Conservation (phyloP, 1,140 invertebrate genomes). For the Probaryconus sp. region DNA sequence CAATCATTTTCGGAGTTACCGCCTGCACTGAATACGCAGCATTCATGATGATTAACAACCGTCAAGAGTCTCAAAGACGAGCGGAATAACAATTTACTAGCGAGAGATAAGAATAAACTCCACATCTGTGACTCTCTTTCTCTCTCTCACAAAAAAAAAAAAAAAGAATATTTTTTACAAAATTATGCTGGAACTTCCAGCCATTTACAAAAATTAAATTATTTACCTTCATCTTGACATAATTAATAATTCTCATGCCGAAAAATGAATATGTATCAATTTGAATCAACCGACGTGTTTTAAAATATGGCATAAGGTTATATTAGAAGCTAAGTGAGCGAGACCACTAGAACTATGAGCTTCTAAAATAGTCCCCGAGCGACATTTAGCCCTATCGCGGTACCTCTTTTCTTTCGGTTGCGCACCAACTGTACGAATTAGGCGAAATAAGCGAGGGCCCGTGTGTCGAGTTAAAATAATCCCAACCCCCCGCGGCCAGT, state of each 20-base stretch:
- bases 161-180: too few relatives aligned
- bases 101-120: conserved; percentile 32
- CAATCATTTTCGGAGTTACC: conserved; percentile 60
- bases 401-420: conserved; percentile 50
- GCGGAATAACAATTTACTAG: conserved; percentile 56
- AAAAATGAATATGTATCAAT: conserved; percentile 40
- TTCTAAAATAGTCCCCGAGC: conserved; percentile 63
- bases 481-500: conserved; percentile 45
- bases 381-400: conserved; percentile 61
- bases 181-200: too few relatives aligned
- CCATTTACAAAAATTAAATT: too few relatives aligned
- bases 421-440: conserved; percentile 61
- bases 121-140: too few relatives aligned
- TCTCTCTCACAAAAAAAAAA: too few relatives aligned
- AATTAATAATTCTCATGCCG: too few relatives aligned
- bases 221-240: too few relatives aligned
- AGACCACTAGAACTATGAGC: conserved; percentile 53
- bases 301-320: conserved; percentile 61
- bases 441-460: conserved; percentile 40
- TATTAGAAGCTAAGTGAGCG: conserved; percentile 64
- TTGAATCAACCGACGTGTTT: conserved; percentile 33
- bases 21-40: conserved; percentile 59
- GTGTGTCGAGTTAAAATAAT: conserved; percentile 61
- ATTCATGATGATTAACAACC: conserved; percentile 60
- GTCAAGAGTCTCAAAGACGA: conserved; percentile 53